phyloP scores from a whole-genome alignment of 2,888 invertebrate genomes.

The Glyphotaelius pellucidus region DNA sequence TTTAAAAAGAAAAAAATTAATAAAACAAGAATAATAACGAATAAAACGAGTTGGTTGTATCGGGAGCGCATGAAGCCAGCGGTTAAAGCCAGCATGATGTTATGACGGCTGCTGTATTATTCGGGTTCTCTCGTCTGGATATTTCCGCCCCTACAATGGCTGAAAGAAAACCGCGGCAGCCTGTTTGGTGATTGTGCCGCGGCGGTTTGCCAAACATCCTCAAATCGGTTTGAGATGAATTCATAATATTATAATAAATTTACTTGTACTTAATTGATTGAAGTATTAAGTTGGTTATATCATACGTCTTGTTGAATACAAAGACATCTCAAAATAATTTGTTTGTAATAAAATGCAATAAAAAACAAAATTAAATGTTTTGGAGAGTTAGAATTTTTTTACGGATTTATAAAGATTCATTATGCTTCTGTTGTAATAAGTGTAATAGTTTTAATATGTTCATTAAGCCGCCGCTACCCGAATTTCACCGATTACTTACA shows the following conservation, averaged over 20 bases:
- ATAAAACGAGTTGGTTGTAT: background rate
- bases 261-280: background rate
- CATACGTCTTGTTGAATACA: no score
- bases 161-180: slow-evolving; percentile 54
- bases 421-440: no score
- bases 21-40: no score
- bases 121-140: slow-evolving; percentile 54
- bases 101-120: slow-evolving; percentile 47
- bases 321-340: no score
- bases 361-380: no score
- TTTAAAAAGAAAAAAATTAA: no score
- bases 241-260: background rate
- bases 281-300: background rate
- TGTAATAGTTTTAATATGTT: no score
- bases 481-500: no score
- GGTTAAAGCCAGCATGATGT: background rate
- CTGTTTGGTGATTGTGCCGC: background rate
- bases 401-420: no score
- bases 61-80: background rate
- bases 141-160: slow-evolving; percentile 60
- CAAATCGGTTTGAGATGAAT: background rate
- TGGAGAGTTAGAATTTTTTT: no score
- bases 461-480: no score
- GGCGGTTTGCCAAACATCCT: background rate
- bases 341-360: no score